These are phyloP conservation scores for Grallaria varia DNA, from an alignment of 2,113 vertebrate species.

Conservation along the genomic window DNA sequence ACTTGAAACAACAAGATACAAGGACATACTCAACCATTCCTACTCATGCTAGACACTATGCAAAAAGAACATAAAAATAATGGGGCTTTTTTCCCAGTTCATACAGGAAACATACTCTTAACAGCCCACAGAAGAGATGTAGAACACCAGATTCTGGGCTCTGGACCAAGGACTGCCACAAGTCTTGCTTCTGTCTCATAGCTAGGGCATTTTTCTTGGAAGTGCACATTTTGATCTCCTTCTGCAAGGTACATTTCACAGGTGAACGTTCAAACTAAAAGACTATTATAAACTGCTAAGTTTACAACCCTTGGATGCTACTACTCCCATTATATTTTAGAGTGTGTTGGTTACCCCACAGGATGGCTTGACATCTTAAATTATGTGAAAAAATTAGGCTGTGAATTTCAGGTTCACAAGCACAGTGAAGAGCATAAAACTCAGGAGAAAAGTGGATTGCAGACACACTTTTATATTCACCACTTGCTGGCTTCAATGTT, in stretches of 20 bases:
- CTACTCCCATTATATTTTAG: background rate
- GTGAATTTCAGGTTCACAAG: background rate
- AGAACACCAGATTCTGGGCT: background rate
- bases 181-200: background rate
- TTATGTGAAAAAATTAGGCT: background rate
- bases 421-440: background rate
- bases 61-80: background rate
- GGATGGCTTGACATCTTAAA: background rate
- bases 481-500: background rate
- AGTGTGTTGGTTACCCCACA: background rate
- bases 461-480: background rate
- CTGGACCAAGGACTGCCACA: background rate
- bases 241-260: background rate
- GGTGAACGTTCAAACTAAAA: background rate
- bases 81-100: background rate
- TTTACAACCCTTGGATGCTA: background rate
- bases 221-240: background rate
- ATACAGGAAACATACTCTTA: rapidly evolving
- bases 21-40: background rate
- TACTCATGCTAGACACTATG: background rate
- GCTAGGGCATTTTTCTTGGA: background rate
- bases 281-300: background rate
- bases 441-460: background rate
- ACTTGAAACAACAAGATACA: background rate
- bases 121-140: background rate